Percentiles rank a stretch among this genome's conserved stretches.
Evolutionary conservation across 2,797 vertebrate genomes (phyloP).

Genomic region (Rhynchonycteris naso): DNA sequence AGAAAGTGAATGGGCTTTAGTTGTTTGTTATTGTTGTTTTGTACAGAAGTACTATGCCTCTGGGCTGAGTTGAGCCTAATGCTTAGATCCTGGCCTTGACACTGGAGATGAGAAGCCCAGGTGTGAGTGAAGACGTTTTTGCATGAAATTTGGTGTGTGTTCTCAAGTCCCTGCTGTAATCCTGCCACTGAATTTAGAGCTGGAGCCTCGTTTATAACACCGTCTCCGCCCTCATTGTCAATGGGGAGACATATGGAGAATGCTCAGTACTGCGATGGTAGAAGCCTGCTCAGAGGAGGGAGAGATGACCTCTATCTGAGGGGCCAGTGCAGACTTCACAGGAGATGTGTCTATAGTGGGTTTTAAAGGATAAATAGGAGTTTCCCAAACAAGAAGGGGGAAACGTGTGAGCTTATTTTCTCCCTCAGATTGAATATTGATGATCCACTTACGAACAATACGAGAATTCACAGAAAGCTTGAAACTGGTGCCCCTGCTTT

Average conservation of each 20-base stretch:
- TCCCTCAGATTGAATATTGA: not conserved
- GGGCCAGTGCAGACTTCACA: not conserved
- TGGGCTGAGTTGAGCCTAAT: not conserved
- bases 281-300: not conserved
- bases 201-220: not conserved
- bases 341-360: not conserved
- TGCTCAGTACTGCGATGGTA: not conserved
- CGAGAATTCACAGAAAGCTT: not conserved
- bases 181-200: not conserved
- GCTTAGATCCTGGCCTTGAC: not conserved
- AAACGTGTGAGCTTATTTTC: not conserved
- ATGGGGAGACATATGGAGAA: not conserved
- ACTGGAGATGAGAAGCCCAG: not conserved
- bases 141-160: not conserved
- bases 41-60: not conserved
- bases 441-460: not conserved
- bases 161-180: not conserved
- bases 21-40: not conserved
- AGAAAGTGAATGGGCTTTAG: constrained; percentile 7
- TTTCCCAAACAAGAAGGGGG: not conserved
- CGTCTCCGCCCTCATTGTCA: not conserved
- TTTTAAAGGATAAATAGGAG: constrained; percentile 40
- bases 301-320: not conserved
- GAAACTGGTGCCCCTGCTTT: not conserved
- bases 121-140: not conserved